phyloP scores from a whole-genome alignment of 2,113 vertebrate species.

The Salvator merianae region DNA sequence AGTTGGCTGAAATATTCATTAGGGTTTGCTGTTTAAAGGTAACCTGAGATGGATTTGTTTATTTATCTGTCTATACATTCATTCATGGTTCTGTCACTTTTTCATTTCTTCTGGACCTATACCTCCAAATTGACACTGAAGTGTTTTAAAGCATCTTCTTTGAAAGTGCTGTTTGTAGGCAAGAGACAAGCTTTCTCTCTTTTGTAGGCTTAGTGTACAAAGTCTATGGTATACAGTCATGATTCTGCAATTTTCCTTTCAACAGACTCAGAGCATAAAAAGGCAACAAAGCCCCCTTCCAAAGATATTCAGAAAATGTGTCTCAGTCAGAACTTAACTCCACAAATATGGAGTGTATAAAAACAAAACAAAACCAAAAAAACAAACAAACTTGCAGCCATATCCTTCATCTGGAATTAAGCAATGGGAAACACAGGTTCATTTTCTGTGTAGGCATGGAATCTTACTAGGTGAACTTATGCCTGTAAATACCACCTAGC shows the following conservation, averaged over 20 bases:
- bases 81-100: neutral
- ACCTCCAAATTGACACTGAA: constrained; percentile 2
- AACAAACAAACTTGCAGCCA: too few relatives aligned
- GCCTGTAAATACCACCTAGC: too few relatives aligned
- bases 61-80: too few relatives aligned
- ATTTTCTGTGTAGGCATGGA: too few relatives aligned
- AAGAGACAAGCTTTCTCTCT: neutral
- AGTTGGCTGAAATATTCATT: constrained; percentile 34
- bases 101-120: constrained; percentile 15
- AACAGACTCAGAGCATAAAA: neutral
- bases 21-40: constrained; percentile 20
- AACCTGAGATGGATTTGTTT: neutral
- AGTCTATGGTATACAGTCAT: neutral
- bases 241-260: neutral
- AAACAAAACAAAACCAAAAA: too few relatives aligned
- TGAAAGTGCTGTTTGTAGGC: neutral
- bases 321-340: too few relatives aligned
- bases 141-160: constrained; percentile 12
- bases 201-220: too few relatives aligned
- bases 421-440: too few relatives aligned
- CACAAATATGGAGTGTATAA: too few relatives aligned
- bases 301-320: too few relatives aligned
- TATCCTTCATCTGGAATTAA: too few relatives aligned
- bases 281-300: neutral
- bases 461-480: too few relatives aligned